Evolutionary conservation across 2,797 vertebrate genomes (phyloP).

Genomic region (Austrolebias charrua): DNA sequence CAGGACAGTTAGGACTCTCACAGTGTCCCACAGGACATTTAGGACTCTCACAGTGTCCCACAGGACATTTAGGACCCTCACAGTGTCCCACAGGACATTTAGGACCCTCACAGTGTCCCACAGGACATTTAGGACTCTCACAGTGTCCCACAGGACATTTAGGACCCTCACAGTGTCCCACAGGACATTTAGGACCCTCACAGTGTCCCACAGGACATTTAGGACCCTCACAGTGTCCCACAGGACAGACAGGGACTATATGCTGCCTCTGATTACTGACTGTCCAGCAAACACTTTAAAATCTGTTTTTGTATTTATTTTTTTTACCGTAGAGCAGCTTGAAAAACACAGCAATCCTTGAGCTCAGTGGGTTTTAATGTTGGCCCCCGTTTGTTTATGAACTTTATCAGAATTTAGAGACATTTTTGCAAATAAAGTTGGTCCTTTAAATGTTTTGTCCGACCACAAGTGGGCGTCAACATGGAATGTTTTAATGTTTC

Average conservation of each 20-base stretch:
- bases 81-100: constrained; percentile 38
- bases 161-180: constrained; percentile 32
- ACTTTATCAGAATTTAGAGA: neutral
- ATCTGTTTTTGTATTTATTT: too few species aligned
- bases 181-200: constrained; percentile 60
- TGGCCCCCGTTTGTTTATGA: neutral
- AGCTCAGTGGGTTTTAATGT: neutral
- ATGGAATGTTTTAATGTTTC: neutral
- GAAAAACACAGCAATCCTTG: too few species aligned
- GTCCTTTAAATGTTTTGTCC: neutral
- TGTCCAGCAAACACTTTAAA: neutral
- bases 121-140: constrained; percentile 60
- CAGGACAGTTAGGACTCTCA: constrained; percentile 60
- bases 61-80: constrained; percentile 60
- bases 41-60: constrained; percentile 32
- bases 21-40: constrained; percentile 38
- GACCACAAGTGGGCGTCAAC: constrained; percentile 16
- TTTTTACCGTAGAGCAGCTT: too few species aligned
- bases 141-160: constrained; percentile 38
- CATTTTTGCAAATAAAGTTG: neutral
- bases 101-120: constrained; percentile 32
- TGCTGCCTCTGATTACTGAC: constrained; percentile 1
- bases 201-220: constrained; percentile 38
- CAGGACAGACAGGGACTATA: constrained; percentile 21
- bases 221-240: constrained; percentile 28